phyloP scores from a whole-genome alignment of 2,113 vertebrate genomes.

The Chloroceryle aenea region DNA sequence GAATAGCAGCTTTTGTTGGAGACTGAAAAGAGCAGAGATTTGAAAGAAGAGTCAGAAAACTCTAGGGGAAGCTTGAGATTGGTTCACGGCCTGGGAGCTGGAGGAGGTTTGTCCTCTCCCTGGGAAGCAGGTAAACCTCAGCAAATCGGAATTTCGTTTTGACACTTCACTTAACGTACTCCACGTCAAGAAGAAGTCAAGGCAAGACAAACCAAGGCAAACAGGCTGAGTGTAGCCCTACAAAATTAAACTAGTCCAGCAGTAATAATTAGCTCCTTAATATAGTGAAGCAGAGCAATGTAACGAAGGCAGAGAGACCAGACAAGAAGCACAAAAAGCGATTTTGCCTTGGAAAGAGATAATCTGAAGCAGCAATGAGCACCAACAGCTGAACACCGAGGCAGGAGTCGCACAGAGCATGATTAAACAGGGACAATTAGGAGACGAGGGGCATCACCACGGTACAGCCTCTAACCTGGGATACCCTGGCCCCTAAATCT shows the following conservation, averaged over 20 bases:
- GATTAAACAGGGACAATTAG: background rate
- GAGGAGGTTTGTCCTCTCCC: background rate
- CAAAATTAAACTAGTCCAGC: background rate
- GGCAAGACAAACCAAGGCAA: background rate
- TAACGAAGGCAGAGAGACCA: background rate
- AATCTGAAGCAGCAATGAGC: background rate
- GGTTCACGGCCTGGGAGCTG: background rate
- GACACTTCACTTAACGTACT: background rate
- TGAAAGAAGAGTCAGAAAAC: background rate
- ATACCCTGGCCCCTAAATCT: background rate
- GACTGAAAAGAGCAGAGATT: background rate
- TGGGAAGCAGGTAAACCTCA: constrained; percentile 12
- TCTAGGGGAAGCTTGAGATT: background rate
- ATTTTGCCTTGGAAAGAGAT: background rate
- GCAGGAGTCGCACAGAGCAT: fast-evolving
- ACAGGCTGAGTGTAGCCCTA: background rate
- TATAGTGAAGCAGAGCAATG: background rate
- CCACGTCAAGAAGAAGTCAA: background rate
- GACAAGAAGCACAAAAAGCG: background rate
- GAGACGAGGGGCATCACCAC: background rate
- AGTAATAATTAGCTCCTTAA: background rate
- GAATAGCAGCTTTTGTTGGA: background rate
- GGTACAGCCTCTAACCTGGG: background rate
- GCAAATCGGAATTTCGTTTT: background rate
- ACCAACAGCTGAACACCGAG: background rate